Base-by-base conservation (phyloP, 1,140 invertebrate species). In the Calycopis cecrops region DNA sequence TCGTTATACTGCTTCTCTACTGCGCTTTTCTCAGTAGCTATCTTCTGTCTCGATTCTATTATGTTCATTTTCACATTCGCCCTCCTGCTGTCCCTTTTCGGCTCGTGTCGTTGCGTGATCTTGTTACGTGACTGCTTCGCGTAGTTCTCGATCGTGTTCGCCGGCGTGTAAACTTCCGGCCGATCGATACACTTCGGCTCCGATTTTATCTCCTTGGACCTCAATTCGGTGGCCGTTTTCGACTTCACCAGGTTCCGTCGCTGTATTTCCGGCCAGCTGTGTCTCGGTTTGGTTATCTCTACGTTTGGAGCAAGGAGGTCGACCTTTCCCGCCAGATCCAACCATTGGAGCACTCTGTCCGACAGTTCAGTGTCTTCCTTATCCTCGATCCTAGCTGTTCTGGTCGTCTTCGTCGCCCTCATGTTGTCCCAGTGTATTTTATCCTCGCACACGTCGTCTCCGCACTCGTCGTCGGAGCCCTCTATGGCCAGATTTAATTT, bases 341-440 rank as follows among this genome's bases (percentile, higher is more conserved):
- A 63, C 91, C 91, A 92, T 60, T 90, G 87, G 9, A 91, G 71
- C 0, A 92, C 90, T 52, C 90, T 73, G 48, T 91, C 90, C 2
- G 90, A 90, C 52, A 90, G 69, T 9, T 87, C 86, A 2, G 77
- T 86, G 48, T 73, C 76, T 48, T 84, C 76, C 51, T 78, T 76
- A 1, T 57, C 52, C 1, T 85, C 81, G 7, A 52, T 65, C 28
- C 80, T 65, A 0, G 73, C 67, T 4, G 81, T 85, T 51, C 78
- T 71, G 47, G 83, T 85, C 12, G 67, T 69, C 62, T 73, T 74
- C n/a, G 76, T 52, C 12, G 71, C 60, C 52, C 65, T 83, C 81
- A 85, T 86, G 48, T 69, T 74, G 35, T 37, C 50, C 12, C 28
- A 17, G 16, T 44, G 37, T 38, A 42, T 44, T 53, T 40, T 42